Base-by-base conservation (phyloP, 2,113 vertebrate genomes). In the Dasypus novemcinctus region DNA sequence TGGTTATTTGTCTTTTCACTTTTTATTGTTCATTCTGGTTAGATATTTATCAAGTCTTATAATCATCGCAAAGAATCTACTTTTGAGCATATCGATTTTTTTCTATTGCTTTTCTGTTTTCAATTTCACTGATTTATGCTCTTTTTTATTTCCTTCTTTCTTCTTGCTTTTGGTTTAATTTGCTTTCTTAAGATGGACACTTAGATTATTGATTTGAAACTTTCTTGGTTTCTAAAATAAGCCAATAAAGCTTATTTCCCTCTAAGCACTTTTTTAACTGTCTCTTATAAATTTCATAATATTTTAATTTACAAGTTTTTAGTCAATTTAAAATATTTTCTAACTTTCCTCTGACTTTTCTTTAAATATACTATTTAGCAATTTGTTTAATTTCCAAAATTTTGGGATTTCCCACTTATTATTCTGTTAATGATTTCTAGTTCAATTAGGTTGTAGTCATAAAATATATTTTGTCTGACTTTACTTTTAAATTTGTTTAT, bases 171-270 rank as follows among this genome's bases (percentile, higher is more conserved):
- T 4, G 13, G 43, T 38, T 91, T 87, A 92, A 82, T 64, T 54
- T 94, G 9, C 75, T 95, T 64, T 75, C 43, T 91, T 88, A 88
- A 93, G 46, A 76, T 52, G 43, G 74, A 93, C 2, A 92, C 21
- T n/a, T 59, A 89, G 31, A 87, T 89, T 69, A 80, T 72, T 78
- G 29, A 82, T 92, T 69, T 2, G 76, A 90, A 95, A 93, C 18
- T 84, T 90, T 87, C 36, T 69, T 46, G 43, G 43, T 61, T 92
- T 96, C 49, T 94, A 92, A 92, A 94, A 54, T 66, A 94, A 89
- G 36, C 38, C 27, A 92, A 33, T 83, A 91, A 75, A 90, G 7
- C 9, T 90, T 72, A 89, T 94, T 92, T 82, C 23, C 75, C 12
- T 90, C 10, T 18, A 95, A 87, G 21, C 3, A 78, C 6, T 18